Evolutionary conservation across 2,888 invertebrate species (phyloP), one percentile per base, ranked within the genome.

Genomic region (Loripinus fragilis): DNA sequence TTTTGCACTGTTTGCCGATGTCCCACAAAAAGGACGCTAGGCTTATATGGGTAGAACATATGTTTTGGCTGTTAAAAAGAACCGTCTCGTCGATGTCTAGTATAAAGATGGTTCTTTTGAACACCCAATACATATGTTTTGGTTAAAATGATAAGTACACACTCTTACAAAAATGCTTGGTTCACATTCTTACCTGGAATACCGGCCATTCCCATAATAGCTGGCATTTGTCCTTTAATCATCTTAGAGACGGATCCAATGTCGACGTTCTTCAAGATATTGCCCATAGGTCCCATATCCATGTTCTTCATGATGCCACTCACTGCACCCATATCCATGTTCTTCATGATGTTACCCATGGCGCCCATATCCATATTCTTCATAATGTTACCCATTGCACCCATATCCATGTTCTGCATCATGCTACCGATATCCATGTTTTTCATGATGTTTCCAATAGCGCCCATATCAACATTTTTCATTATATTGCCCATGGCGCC

Each of bases 261-360:
- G 69, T 81, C 78, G 0, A 81, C 35, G 41, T 78, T 70, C 64
- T 72, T 72, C 73, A 78, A 41, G 33, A 78, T 69, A 42, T 45
- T 42, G 15, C 28, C 45, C 38, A 71, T 52, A 20, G 71, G 35
- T 15, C 60, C 72, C 65, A 83, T 75, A 28, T 79, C 82, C 5
- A 78, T 66, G 41, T 74, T 74, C 33, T 80, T 75, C 55, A 82
- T 48, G 64, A 82, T 74, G 30, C 71, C 42, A 15, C 42, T 71
- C 65, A 78, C 74, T 17, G 52, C 70, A 2, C 78, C 72, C 69
- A 82, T 42, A 45, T 80, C 83, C 20, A 83, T 66, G 55, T 80
- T 80, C 67, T 83, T 79, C 83, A 83, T 67, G 48, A 83, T 67
- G 28, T 67, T 20, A 17, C 67, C 70, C 70, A 83, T 78, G 45